Conservation (phyloP, 2,797 vertebrate species). For the Sebastiscus albofasciatus region DNA sequence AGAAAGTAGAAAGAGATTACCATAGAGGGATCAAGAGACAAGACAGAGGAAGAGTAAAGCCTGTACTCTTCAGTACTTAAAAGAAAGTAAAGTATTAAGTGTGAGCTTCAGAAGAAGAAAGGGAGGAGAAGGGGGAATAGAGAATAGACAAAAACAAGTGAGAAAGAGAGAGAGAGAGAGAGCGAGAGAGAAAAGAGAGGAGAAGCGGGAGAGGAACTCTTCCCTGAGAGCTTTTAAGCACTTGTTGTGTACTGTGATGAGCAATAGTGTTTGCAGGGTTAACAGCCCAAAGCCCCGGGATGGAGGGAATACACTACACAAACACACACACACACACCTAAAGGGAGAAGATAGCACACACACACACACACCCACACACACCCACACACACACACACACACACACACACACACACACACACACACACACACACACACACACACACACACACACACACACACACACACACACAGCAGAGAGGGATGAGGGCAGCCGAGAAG, state of each 20-base stretch:
- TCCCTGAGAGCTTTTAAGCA: slow-evolving; percentile 59
- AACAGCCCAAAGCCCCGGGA: slow-evolving; percentile 44
- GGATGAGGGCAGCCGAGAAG: slow-evolving; percentile 25
- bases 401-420: too few species aligned
- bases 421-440: slow-evolving; percentile 5
- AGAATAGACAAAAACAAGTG: slow-evolving; percentile 20
- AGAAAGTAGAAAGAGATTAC: slow-evolving; percentile 23
- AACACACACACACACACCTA: slow-evolving; percentile 5
- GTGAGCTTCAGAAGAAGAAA: slow-evolving; percentile 12
- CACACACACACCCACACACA: too few species aligned
- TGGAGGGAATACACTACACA: slow-evolving; percentile 27
- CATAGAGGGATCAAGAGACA: slow-evolving; percentile 28
- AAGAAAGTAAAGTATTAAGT: slow-evolving; percentile 32
- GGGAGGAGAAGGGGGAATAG: background rate
- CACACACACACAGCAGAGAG: slow-evolving; percentile 14
- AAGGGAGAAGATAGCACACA: background rate
- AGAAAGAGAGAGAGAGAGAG: background rate
- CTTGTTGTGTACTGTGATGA: slow-evolving; percentile 62
- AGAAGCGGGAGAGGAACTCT: slow-evolving; percentile 42
- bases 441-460: slow-evolving; percentile 20
- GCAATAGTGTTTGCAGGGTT: slow-evolving; percentile 62
- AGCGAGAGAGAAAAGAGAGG: background rate
- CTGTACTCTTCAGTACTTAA: slow-evolving; percentile 5
- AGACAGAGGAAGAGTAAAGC: slow-evolving; percentile 14
- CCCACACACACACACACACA: too few species aligned